Base-by-base conservation (phyloP, 2,797 vertebrate genomes). In the Morus bassanus region DNA sequence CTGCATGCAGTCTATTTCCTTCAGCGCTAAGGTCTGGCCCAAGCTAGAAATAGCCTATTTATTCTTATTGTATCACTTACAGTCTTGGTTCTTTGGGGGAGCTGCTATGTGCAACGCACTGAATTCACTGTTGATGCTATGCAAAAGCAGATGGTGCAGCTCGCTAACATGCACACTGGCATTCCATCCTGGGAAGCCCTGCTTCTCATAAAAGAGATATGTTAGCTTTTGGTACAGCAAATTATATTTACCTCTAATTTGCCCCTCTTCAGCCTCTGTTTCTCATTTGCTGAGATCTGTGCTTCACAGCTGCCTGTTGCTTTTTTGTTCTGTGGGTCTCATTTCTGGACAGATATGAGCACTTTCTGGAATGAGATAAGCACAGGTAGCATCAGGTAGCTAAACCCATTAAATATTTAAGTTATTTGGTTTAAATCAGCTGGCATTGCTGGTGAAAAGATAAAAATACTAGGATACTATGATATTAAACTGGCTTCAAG, bases 91-190 rank as follows among this genome's bases (percentile, higher is more conserved):
- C 41, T 74, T 15, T 56, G 41, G 10, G 10, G 17, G 11, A 75
- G 18, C 27, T 1, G 4, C 53, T 61, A 5, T 0, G 0, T 23
- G 6, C 1, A 3, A 18, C 0, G 3, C 33, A 21, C 30, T n/a
- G 16, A 74, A 35, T 41, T 11, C 41, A 50, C 12, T 14, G 61
- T 13, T 19, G 18, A 24, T 4, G 13, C 28, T 61, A 25, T 3
- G 11, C 16, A 43, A 53, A 67, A 67, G 65, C 39, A 65, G 39
- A 37, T 1, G 4, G 43, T 45, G n/a, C 30, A 50, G 21, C 41
- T 81, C 53, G 19, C 51, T 35, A 37, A 54, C 50, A 14, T 12
- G 19, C 21, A 43, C 13, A 4, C n/a, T 43, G 39, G 8, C 28
- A 48, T 31, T 81, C 31, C 14, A 28, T 65, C 16, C 57, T 11